Evolutionary conservation across 2,888 invertebrate genomes (phyloP).

Genomic region (Fragum whitleyi): DNA sequence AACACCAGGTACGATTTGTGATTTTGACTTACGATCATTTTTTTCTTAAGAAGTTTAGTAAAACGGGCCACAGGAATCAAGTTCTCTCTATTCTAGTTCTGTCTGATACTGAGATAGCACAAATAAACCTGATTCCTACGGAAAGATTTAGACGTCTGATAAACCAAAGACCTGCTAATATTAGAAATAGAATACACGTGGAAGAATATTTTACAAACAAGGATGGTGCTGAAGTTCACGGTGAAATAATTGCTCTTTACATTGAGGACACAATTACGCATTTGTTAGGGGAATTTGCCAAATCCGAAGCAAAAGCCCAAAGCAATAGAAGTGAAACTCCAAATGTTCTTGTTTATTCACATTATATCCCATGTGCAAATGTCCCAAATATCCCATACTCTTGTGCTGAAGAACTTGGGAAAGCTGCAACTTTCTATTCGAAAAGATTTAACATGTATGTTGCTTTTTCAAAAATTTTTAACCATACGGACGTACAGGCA

Average conservation of each 20-base stretch:
- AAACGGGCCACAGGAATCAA: no score
- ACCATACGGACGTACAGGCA: neutral
- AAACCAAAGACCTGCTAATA: no score
- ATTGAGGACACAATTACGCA: neutral
- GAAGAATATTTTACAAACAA: no score
- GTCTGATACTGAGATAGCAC: no score
- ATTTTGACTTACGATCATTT: no score
- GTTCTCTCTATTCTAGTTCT: no score
- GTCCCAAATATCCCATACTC: neutral
- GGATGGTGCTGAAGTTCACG: neutral
- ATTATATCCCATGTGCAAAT: neutral
- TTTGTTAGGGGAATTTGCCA: neutral
- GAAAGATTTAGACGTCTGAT: no score
- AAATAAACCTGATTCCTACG: no score
- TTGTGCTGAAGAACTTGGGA: neutral
- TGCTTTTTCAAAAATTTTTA: neutral
- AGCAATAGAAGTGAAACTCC: neutral
- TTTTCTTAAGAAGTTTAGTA: no score
- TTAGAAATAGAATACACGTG: no score
- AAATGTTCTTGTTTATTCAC: neutral
- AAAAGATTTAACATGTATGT: neutral
- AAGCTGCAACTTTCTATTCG: neutral
- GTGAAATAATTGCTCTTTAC: neutral
- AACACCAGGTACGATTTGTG: no score
- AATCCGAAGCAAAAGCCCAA: no score